phyloP scores from a whole-genome alignment of 2,113 vertebrate species.

The Gallinago jamesoni region DNA sequence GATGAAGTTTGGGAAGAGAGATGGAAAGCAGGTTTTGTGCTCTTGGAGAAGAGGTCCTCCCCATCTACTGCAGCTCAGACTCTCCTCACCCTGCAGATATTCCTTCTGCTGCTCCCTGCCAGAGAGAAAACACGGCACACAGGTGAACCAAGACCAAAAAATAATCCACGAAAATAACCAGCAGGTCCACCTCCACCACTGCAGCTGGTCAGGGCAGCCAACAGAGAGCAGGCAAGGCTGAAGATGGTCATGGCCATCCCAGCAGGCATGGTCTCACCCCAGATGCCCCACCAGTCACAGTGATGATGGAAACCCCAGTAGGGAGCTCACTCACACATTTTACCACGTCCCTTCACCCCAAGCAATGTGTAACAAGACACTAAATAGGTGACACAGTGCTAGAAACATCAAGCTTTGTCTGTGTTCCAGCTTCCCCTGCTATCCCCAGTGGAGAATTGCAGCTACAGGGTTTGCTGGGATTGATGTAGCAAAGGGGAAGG shows the following conservation, averaged over 20 bases:
- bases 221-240: background rate
- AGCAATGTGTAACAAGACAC: background rate
- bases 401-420: background rate
- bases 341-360: background rate
- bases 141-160: background rate
- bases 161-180: background rate
- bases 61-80: background rate
- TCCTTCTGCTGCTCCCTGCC: background rate
- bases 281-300: background rate
- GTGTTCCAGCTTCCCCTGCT: background rate
- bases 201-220: background rate
- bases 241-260: background rate
- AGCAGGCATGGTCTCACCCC: background rate
- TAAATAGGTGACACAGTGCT: background rate
- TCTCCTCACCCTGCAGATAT: background rate
- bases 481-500: background rate
- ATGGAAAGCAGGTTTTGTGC: background rate
- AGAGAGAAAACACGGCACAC: background rate
- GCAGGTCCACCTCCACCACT: background rate
- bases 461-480: background rate
- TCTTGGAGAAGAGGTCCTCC: background rate
- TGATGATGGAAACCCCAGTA: background rate
- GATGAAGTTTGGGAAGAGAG: background rate
- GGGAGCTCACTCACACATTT: background rate
- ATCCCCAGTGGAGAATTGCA: background rate